Conservation (phyloP, 2,797 vertebrate genomes). For the Kryptolebias ocellatus region DNA sequence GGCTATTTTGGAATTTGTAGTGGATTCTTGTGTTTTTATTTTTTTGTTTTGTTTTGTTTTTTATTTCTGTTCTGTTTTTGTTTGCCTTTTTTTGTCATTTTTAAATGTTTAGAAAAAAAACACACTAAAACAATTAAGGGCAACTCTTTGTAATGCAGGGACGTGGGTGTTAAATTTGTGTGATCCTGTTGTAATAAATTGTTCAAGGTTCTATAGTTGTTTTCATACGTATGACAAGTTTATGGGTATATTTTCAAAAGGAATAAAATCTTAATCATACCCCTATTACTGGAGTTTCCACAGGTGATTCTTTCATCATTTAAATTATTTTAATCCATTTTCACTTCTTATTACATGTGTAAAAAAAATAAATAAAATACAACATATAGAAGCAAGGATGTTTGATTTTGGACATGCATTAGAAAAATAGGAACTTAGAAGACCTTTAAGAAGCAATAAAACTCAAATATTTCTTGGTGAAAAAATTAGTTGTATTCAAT, state of each 20-base stretch:
- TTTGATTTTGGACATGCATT: too few species aligned
- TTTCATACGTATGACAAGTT: constrained; percentile 87
- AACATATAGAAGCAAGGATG: too few species aligned
- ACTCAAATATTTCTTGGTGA: too few species aligned
- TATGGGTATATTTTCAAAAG: constrained; percentile 88
- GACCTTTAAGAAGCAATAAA: too few species aligned
- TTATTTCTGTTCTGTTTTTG: neutral
- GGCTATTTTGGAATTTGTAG: constrained; percentile 74
- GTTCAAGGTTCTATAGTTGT: constrained; percentile 85
- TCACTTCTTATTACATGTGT: constrained; percentile 8
- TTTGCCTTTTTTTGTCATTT: constrained; percentile 63
- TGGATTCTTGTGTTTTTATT: constrained; percentile 59
- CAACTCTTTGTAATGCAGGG: constrained; percentile 82
- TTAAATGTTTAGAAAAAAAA: constrained; percentile 70
- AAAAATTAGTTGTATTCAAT: too few species aligned
- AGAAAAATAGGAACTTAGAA: too few species aligned
- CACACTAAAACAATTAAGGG: constrained; percentile 66
- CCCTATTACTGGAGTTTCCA: constrained; percentile 52
- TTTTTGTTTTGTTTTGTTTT: constrained; percentile 41
- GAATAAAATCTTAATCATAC: constrained; percentile 85
- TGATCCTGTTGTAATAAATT: constrained; percentile 84
- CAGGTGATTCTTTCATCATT: neutral
- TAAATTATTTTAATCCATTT: neutral
- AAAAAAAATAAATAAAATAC: neutral
- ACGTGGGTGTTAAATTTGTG: constrained; percentile 76